Conservation (phyloP, 2,113 vertebrate species). For the Pseudois nayaur region DNA sequence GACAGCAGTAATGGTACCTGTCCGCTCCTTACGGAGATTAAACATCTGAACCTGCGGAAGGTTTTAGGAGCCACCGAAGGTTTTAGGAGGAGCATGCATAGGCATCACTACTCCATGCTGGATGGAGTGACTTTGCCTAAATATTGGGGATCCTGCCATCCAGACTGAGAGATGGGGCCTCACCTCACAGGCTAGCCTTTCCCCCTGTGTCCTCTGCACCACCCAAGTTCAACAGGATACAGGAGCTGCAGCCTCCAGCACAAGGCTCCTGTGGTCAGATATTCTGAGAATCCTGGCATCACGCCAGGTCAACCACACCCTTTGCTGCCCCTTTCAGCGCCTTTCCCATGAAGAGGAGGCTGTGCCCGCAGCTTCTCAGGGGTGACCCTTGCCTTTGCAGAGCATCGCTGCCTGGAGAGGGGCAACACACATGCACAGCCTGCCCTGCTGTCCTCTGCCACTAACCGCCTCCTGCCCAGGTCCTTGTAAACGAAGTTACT, state of each 20-base stretch:
- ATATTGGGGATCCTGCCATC: background rate
- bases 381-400: background rate
- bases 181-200: background rate
- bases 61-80: background rate
- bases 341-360: too few relatives aligned
- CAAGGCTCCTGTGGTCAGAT: background rate
- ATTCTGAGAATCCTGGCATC: background rate
- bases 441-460: background rate
- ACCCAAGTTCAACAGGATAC: background rate
- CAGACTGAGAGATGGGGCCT: background rate
- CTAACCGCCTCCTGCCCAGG: fast-evolving
- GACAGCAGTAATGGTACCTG: too few relatives aligned
- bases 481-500: background rate
- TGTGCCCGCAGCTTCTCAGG: fast-evolving
- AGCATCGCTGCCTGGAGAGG: background rate
- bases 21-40: fast-evolving
- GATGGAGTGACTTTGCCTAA: background rate
- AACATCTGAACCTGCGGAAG: fast-evolving
- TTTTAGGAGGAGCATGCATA: background rate
- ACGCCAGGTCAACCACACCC: too few relatives aligned
- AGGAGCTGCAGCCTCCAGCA: background rate
- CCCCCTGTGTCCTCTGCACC: background rate
- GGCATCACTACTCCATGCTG: too few relatives aligned
- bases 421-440: fast-evolving
- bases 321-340: background rate